Percentiles rank a stretch among this genome's conserved stretches.
Evolutionary conservation across 2,113 vertebrate genomes (phyloP).

Genomic region (Pedionomus torquatus): DNA sequence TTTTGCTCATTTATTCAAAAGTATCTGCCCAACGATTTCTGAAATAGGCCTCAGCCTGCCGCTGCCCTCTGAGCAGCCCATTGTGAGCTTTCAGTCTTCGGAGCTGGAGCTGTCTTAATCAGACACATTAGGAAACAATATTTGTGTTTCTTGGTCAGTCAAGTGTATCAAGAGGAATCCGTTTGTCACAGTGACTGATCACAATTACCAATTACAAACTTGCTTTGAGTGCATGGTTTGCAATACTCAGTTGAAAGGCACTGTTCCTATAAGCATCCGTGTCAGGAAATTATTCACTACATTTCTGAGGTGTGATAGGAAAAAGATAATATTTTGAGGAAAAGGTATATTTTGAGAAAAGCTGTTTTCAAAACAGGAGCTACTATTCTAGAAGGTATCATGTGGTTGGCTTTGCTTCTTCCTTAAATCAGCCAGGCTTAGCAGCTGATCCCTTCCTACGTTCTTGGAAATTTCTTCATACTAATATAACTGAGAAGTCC

Average conservation of each 20-base stretch:
- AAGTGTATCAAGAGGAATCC: background rate
- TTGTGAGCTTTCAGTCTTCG: background rate
- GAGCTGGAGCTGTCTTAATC: background rate
- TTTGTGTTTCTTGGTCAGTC: background rate
- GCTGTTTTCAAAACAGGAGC: background rate
- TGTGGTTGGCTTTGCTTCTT: background rate
- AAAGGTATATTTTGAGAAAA: background rate
- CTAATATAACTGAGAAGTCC: background rate
- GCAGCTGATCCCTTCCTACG: background rate
- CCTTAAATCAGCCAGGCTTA: background rate
- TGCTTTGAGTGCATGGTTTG: background rate
- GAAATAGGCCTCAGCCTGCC: background rate
- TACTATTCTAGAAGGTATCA: background rate
- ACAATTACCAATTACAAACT: constrained; percentile 1
- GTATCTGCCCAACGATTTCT: background rate
- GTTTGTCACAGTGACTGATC: background rate
- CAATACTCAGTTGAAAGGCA: background rate
- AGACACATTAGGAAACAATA: background rate
- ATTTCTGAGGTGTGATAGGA: background rate
- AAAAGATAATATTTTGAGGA: background rate
- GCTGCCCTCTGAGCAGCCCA: background rate
- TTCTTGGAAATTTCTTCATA: background rate
- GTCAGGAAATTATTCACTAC: background rate
- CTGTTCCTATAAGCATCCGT: background rate
- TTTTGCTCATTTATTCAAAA: constrained; percentile 25